Evolutionary conservation across 2,888 invertebrate species (phyloP), one percentile per base, ranked within the genome.

Genomic region (Andrena flavipes): DNA sequence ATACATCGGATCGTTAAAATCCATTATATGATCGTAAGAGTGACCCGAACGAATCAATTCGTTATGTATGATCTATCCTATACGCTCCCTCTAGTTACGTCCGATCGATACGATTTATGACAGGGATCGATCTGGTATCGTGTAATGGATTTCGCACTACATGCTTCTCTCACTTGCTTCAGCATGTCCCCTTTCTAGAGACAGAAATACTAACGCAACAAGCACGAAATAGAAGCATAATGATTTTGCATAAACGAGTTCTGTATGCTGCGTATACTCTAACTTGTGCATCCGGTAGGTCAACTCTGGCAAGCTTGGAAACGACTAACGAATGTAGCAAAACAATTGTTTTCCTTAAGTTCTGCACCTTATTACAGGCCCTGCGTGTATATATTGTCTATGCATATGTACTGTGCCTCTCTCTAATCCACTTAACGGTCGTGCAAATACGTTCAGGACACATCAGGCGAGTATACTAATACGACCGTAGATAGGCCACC

Each of bases 391-490:
- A 6, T 13, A 63, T 65, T n/a, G 10, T 63, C n/a, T 54, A 76
- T 70, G n/a, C 29, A 16, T 51, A 26, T 42, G 49, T 48, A 49
- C 33, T 56, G 56, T 70, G 29, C 49, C 51, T 54, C 35, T 63
- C 26, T 60, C 54, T 68, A 67, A 75, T 65, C 70, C 42, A 64
- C 67, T 71, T 64, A 75, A 70, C n/a, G 65, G 67, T 48, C 72
- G 63, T 68, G 49, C 80, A 30, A 72, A 64, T 59, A 60, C 64
- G 54, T 72, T 68, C 56, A 48, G 82, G 81, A 82, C 63, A 26
- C 71, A 78, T 60, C 84, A 84, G 80, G 84, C 82, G 78, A 84
- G 84, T 82, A 84, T 82, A 76, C 62, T 16, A 64, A 65, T 73
- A 76, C 49, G 51, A 60, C 33, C 30, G 42, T 82, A 83, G 72